Conservation (phyloP, 1,140 invertebrate species). For the Macrotrachela quadricornifera region DNA sequence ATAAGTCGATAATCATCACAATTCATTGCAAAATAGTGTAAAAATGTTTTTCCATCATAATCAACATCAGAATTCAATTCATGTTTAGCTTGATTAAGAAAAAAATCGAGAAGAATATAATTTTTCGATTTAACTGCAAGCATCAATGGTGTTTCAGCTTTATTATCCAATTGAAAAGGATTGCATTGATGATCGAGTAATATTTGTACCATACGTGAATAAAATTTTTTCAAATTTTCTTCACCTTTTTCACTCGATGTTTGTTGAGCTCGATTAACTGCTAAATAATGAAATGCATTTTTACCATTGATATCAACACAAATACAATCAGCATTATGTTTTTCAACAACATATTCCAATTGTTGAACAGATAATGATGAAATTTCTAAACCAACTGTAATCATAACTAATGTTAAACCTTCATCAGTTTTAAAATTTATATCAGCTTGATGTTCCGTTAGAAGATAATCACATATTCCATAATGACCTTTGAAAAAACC, state of each 20-base stretch:
- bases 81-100: too few relatives aligned
- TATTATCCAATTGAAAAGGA: slow-evolving; percentile 16
- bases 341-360: slow-evolving; percentile 26
- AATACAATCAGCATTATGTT: slow-evolving; percentile 26
- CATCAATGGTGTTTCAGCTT: slow-evolving; percentile 24
- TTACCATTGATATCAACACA: slow-evolving; percentile 27
- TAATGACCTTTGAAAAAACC: slow-evolving; percentile 36
- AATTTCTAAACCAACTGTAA: too few relatives aligned
- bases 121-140: too few relatives aligned
- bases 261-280: slow-evolving; percentile 10
- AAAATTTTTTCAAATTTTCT: too few relatives aligned
- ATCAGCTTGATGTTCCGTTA: slow-evolving; percentile 29
- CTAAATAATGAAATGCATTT: slow-evolving; percentile 26
- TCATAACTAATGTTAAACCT: slow-evolving; percentile 11
- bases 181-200: slow-evolving; percentile 25
- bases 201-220: slow-evolving; percentile 21
- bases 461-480: slow-evolving; percentile 32
- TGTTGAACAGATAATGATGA: too few relatives aligned
- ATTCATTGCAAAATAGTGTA: too few relatives aligned
- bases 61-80: too few relatives aligned
- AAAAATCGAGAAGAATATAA: too few relatives aligned
- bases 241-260: not conserved
- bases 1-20: too few relatives aligned
- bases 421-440: slow-evolving; percentile 31
- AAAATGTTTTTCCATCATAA: too few relatives aligned